Percentiles rank a stretch among this genome's conserved stretches.
Conservation (phyloP, 2,113 vertebrate species). For the Naja naja region DNA sequence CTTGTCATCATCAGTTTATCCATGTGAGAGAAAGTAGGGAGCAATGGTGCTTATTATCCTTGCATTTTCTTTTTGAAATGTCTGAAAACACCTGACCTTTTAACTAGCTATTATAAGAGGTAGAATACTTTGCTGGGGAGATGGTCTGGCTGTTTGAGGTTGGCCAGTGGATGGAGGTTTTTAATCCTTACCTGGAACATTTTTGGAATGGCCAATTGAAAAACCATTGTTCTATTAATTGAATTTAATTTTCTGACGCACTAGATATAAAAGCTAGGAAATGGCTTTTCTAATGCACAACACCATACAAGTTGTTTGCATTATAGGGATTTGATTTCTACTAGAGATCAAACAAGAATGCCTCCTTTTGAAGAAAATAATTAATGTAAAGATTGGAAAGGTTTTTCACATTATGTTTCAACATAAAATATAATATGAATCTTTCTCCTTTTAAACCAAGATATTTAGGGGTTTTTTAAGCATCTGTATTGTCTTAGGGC, state of each 20-base stretch:
- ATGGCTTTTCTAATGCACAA: neutral
- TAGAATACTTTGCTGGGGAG: neutral
- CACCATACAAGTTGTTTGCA: neutral
- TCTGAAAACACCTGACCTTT: neutral
- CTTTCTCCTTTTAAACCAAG: neutral
- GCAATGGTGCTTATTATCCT: neutral
- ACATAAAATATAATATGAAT: neutral
- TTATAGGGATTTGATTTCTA: neutral
- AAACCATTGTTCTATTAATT: neutral
- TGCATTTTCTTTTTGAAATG: neutral
- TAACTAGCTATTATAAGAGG: neutral
- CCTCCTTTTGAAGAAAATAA: neutral
- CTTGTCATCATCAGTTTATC: neutral
- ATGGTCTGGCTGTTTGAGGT: neutral
- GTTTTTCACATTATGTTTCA: neutral
- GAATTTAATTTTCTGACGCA: neutral
- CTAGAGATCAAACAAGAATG: neutral
- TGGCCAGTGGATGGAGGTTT: neutral
- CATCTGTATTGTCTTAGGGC: neutral
- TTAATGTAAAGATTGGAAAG: neutral
- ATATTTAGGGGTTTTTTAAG: neutral
- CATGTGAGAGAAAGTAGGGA: neutral
- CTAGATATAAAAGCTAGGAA: neutral
- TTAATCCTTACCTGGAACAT: neutral
- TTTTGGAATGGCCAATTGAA: neutral